Conservation (phyloP, 2,888 invertebrate species). For the Neoscelio sp. region DNA sequence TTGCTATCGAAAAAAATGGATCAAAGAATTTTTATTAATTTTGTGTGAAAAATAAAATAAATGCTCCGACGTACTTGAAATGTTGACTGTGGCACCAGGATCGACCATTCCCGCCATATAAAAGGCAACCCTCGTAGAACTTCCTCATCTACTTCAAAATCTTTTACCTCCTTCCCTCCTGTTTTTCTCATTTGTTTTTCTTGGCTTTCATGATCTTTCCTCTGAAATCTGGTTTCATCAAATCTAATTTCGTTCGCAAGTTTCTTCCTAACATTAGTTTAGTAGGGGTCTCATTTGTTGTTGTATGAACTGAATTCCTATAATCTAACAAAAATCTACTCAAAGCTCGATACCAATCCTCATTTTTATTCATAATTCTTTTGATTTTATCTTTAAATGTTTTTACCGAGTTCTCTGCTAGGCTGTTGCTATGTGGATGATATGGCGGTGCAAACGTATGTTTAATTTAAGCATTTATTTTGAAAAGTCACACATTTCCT, state of each 20-base stretch:
- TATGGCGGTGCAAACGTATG: conserved; percentile 57
- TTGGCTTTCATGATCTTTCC: not conserved
- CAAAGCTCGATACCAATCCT: not conserved
- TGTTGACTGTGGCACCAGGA: no score
- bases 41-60: no score
- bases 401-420: conserved; percentile 66
- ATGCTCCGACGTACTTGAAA: no score
- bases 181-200: not conserved
- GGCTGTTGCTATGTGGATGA: conserved; percentile 62
- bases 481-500: conserved; percentile 51
- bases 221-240: not conserved
- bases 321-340: conserved; percentile 27
- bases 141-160: not conserved
- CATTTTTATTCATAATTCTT: no score
- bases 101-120: no score
- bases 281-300: no score
- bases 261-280: no score
- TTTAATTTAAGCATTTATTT: conserved; percentile 48
- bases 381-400: conserved; percentile 63
- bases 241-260: no score
- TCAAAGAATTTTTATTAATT: no score
- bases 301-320: conserved; percentile 30
- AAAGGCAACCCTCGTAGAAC: no score
- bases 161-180: not conserved
- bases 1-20: no score